Conservation (phyloP, 2,888 invertebrate species). For the Itoplectis maculator region DNA sequence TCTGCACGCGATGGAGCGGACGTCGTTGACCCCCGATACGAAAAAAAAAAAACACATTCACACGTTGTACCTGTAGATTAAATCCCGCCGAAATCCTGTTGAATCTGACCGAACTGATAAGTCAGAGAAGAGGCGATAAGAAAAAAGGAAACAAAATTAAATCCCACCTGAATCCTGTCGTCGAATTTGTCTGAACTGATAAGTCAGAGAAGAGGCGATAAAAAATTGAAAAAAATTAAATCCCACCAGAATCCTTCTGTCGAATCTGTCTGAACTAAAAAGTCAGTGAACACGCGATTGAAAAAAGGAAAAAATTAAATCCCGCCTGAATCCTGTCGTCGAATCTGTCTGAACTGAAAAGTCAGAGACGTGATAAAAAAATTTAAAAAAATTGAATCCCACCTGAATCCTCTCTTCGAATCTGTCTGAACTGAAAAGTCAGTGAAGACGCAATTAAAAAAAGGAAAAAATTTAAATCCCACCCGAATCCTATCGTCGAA, state of each 20-base stretch:
- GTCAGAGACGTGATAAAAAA: constrained; percentile 5
- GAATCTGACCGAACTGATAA: neutral
- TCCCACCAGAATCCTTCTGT: neutral
- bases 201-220: neutral
- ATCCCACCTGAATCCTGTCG: neutral
- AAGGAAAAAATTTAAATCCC: constrained; percentile 25
- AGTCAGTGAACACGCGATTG: too few relatives aligned
- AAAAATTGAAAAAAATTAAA: constrained; percentile 20
- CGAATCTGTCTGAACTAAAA: neutral
- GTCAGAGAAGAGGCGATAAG: neutral
- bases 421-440: neutral
- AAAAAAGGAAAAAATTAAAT: too few relatives aligned
- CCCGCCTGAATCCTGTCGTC: too few relatives aligned
- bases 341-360: too few relatives aligned
- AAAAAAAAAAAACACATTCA: neutral
- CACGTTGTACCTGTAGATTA: constrained; percentile 35
- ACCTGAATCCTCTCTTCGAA: neutral
- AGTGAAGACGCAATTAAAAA: neutral
- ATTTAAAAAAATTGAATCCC: constrained; percentile 26
- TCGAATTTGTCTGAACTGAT: neutral
- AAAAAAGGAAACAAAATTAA: constrained; percentile 22
- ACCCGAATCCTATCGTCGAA: neutral
- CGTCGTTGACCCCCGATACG: constrained; percentile 67
- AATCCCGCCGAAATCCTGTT: constrained; percentile 7
- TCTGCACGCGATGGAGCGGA: constrained; percentile 77